Conservation (phyloP, 1,140 invertebrate species). For the Musca domestica region DNA sequence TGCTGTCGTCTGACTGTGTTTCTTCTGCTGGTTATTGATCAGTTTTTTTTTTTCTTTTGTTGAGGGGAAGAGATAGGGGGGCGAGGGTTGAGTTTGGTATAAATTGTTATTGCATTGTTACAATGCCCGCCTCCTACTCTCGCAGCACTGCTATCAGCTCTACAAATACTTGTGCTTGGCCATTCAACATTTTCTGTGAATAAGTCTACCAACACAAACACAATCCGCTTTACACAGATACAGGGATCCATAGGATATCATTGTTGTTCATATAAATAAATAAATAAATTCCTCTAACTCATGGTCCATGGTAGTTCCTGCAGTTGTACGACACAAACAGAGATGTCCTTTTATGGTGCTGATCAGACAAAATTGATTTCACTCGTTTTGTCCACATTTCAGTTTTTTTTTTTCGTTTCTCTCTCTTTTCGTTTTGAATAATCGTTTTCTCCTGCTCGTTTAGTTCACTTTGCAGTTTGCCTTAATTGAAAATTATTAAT, state of each 20-base stretch:
- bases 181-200: constrained; percentile 6
- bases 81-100: no score
- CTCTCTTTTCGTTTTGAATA: neutral
- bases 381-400: neutral
- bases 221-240: neutral
- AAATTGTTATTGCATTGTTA: no score
- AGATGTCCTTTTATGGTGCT: constrained; percentile 20
- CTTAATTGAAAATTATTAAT: constrained; percentile 21
- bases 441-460: neutral
- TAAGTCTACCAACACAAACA: neutral
- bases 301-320: no score
- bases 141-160: neutral
- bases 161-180: neutral
- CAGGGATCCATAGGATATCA: constrained; percentile 18
- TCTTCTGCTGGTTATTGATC: neutral
- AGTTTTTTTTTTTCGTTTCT: neutral
- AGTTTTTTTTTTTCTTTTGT: no score
- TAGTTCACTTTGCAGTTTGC: no score
- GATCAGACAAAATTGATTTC: constrained; percentile 20
- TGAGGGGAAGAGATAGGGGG: no score
- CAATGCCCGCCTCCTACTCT: no score
- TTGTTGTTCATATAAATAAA: neutral
- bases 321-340: neutral
- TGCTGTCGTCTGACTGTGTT: constrained; percentile 11
- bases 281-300: no score